These are phyloP conservation scores for Acropora tenuis DNA, from an alignment of 64 coral and sea anemone genomes.

Conservation along the genomic window DNA sequence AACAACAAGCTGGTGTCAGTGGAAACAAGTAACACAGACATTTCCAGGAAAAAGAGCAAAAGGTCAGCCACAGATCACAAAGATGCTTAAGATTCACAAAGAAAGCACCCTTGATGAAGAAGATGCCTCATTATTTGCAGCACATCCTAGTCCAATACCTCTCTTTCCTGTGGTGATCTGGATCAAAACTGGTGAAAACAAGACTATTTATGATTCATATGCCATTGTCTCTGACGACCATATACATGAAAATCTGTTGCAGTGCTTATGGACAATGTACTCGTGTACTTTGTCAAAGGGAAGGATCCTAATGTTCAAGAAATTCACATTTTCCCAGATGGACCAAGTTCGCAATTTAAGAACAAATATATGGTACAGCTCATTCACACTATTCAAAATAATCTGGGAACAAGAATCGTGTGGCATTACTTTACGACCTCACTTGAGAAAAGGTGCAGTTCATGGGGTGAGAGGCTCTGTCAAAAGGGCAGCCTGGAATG, in stretches of 20 bases:
- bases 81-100: slow-evolving; percentile 47
- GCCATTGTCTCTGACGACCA: slow-evolving; percentile 53
- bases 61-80: slow-evolving; percentile 23
- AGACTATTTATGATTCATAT: slow-evolving; percentile 32
- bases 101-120: slow-evolving; percentile 50
- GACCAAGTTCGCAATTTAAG: slow-evolving; percentile 17
- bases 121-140: slow-evolving; percentile 52
- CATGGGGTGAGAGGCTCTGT: slow-evolving; percentile 68
- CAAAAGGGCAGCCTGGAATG: slow-evolving; percentile 48
- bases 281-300: slow-evolving; percentile 42
- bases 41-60: slow-evolving; percentile 27
- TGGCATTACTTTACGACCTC: slow-evolving; percentile 69
- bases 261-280: slow-evolving; percentile 44
- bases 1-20: slow-evolving; percentile 33
- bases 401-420: slow-evolving; percentile 17
- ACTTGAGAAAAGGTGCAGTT: slow-evolving; percentile 61
- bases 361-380: slow-evolving; percentile 50
- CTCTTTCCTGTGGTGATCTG: slow-evolving; percentile 56
- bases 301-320: background rate
- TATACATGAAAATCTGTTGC: slow-evolving; percentile 44
- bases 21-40: slow-evolving; percentile 30
- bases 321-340: slow-evolving; percentile 62
- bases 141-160: slow-evolving; percentile 52
- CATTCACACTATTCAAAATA: slow-evolving; percentile 25
- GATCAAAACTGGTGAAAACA: slow-evolving; percentile 18